Evolutionary conservation across 1,140 invertebrate genomes (phyloP).

Genomic region (Dendrolimus punctatus): DNA sequence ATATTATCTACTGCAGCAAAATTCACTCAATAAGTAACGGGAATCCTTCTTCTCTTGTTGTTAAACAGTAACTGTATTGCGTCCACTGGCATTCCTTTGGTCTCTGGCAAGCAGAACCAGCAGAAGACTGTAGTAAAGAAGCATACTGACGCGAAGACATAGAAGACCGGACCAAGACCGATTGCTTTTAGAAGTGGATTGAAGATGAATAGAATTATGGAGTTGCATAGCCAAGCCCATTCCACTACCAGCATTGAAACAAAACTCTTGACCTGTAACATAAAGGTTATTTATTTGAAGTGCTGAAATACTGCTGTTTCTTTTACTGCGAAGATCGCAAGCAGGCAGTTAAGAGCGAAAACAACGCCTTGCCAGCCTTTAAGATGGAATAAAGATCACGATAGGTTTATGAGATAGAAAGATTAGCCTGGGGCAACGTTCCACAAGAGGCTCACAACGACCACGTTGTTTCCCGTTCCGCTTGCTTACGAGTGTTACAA

Average conservation of each 20-base stretch:
- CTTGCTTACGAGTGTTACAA: no score
- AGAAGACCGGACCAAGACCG: constrained; percentile 67
- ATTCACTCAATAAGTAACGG: not conserved
- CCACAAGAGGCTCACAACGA: no score
- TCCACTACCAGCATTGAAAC: constrained; percentile 36
- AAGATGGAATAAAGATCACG: no score
- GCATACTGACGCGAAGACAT: constrained; percentile 64
- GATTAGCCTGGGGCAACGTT: no score
- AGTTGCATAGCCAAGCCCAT: constrained; percentile 46
- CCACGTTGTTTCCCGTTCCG: no score
- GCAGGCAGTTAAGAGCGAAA: no score
- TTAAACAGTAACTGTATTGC: constrained; percentile 64
- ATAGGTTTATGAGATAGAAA: no score
- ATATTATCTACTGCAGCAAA: no score
- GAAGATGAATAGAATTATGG: constrained; percentile 45
- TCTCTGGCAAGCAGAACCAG: constrained; percentile 76
- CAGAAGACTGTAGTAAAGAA: constrained; percentile 68
- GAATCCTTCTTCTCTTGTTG: constrained; percentile 5
- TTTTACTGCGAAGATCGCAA: no score
- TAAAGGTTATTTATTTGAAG: not conserved
- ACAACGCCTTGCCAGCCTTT: no score
- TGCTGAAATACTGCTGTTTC: no score
- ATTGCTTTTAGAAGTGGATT: constrained; percentile 55
- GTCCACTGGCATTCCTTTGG: constrained; percentile 75
- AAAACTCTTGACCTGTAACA: constrained; percentile 39